A percentile compares a stretch with the other conserved stretches of the same genome.
These are phyloP conservation scores for Ceratina australensis DNA, from an alignment of 1,140 invertebrate genomes.

Conservation along the genomic window DNA sequence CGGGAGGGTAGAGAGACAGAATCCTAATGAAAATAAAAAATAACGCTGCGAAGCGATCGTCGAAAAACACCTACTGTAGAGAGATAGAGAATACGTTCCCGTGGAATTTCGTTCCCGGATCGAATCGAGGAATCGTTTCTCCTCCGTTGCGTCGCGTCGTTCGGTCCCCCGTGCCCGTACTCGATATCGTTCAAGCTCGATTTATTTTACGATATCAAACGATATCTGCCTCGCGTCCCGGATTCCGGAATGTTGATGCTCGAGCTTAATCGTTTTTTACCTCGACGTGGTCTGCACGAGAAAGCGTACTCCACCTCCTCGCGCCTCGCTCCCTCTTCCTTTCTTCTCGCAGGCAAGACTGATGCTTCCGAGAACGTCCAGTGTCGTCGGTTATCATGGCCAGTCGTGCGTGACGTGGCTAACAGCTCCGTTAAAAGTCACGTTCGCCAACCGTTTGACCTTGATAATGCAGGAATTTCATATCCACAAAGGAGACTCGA, in stretches of 20 bases:
- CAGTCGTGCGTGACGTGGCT: conserved; percentile 58
- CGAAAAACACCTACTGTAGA: neutral
- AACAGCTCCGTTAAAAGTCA: conserved; percentile 58
- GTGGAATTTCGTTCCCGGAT: conserved; percentile 1
- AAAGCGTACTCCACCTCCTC: conserved; percentile 23
- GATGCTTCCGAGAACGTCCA: conserved; percentile 62
- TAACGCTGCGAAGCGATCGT: neutral
- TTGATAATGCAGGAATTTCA: conserved; percentile 61
- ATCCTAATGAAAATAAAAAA: neutral
- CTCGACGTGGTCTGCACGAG: conserved; percentile 29
- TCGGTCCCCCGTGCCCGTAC: neutral
- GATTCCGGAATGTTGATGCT: conserved; percentile 50
- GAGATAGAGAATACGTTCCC: conserved; percentile 28
- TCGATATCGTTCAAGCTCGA: conserved; percentile 50
- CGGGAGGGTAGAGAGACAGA: neutral
- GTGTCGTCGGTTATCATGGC: conserved; percentile 60
- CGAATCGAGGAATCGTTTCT: conserved; percentile 8
- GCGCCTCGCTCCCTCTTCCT: neutral
- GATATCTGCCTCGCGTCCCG: conserved; percentile 40
- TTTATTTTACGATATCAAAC: conserved; percentile 56
- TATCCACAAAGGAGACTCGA: conserved; percentile 20
- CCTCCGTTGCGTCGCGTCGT: neutral
- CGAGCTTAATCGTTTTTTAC: conserved; percentile 56
- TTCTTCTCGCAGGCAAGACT: conserved; percentile 42
- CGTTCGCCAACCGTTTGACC: conserved; percentile 56